Evolutionary conservation across 2,113 vertebrate genomes (phyloP), one percentile per base, ranked within the genome.

Genomic region (Crypturellus undulatus): DNA sequence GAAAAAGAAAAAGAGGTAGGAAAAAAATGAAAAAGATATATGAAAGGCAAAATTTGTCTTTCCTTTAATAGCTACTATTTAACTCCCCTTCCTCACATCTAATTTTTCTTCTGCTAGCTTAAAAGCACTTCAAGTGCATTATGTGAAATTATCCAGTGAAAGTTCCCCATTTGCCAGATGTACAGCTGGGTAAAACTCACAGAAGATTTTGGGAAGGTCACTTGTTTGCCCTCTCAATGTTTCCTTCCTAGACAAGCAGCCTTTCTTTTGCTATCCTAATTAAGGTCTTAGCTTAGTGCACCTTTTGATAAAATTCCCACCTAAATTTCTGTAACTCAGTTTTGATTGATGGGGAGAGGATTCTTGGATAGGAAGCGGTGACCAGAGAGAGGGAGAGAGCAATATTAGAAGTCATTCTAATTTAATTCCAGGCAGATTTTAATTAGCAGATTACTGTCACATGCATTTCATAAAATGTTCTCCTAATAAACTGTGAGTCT

Each of bases 51-150:
- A 73, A 72, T 70, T 85, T 87, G 34, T 80, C 87, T 85, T 82
- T 92, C 30, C 71, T 92, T 84, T 84, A 89, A 93, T 79, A 91
- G 88, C 69, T 95, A 80, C 62, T 77, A 49, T 93, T 94, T 91
- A 87, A 91, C 30, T 87, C 84, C 92, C 42, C 67, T 92, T 60
- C 58, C 28, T 89, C 49, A 28, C 25, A 56, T 84, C 77, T 76
- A 30, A 25, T 47, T 93, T 87, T 64, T 85, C 15, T 84, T 93
- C 93, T 81, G 49, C 51, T 93, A 42, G 26, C 54, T 94, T 95
- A 70, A 79, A 91, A 96, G 59, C 59, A 72, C 30, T 64, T 68
- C 24, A 64, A 78, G 8, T 69, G 79, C 63, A 42, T 89, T 87
- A 67, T 79, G 28, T 49, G 83, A 93, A 93, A 91, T 83, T 59